phyloP scores from a whole-genome alignment of 2,888 invertebrate species.

The Caenorhabditis zanzibari region DNA sequence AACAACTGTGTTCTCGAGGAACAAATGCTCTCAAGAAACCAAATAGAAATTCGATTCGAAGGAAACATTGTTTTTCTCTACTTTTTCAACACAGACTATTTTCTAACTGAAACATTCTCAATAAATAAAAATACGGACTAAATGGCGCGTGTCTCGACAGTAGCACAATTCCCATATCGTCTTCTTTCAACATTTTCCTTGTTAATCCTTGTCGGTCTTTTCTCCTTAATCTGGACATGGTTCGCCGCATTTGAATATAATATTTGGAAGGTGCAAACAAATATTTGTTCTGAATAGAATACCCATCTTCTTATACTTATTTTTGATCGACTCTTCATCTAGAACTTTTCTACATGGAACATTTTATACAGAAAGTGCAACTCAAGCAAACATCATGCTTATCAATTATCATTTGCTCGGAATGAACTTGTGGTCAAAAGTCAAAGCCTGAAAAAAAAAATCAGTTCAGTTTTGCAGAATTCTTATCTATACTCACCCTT shows the following conservation, averaged over 20 bases:
- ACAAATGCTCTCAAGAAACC: neutral
- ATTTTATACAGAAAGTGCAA: conserved; percentile 38
- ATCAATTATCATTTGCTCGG: conserved; percentile 22
- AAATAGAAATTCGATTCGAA: neutral
- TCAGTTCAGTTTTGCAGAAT: neutral
- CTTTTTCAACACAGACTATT: neutral
- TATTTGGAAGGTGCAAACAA: conserved; percentile 50
- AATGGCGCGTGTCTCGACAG: conserved; percentile 46
- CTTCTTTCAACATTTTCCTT: conserved; percentile 12
- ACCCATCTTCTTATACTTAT: conserved; percentile 24
- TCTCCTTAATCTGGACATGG: conserved; percentile 65
- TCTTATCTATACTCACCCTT: conserved; percentile 27
- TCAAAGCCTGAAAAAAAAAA: conserved; percentile 38
- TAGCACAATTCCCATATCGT: conserved; percentile 45
- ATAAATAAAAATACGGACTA: neutral
- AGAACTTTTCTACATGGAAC: neutral
- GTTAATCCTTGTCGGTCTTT: conserved; percentile 59
- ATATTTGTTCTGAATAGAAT: conserved; percentile 43
- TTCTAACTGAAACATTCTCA: neutral
- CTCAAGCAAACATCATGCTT: conserved; percentile 17
- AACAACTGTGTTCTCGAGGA: conserved; percentile 4
- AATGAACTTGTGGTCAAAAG: conserved; percentile 46
- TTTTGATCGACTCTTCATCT: conserved; percentile 10
- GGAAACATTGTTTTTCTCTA: neutral
- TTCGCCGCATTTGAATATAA: conserved; percentile 65